These are phyloP conservation scores for Electrona antarctica DNA, from an alignment of 2,113 vertebrate species.

Conservation along the genomic window DNA sequence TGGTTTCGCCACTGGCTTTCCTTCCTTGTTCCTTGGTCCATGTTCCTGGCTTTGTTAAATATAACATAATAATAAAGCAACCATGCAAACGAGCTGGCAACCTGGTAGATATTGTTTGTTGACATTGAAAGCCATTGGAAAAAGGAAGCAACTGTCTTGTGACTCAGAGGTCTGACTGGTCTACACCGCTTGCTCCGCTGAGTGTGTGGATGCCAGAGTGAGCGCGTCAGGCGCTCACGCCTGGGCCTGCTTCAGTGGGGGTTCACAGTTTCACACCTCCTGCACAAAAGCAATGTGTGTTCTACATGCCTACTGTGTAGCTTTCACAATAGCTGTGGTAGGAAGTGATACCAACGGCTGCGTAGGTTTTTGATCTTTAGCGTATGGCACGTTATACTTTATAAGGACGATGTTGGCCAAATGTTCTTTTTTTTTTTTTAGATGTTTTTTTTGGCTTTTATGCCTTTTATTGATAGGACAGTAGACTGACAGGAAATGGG, in stretches of 20 bases:
- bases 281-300: not conserved
- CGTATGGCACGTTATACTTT: too few species aligned
- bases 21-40: conserved; percentile 21
- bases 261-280: not conserved
- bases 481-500: too few species aligned
- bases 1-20: conserved; percentile 41
- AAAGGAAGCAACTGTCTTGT: conserved; percentile 35
- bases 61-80: not conserved
- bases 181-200: not conserved
- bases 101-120: conserved; percentile 35
- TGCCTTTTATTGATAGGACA: too few species aligned
- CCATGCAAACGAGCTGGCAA: not conserved
- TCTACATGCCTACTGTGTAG: not conserved
- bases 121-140: conserved; percentile 39
- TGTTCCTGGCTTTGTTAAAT: conserved; percentile 28
- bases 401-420: too few species aligned
- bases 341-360: too few species aligned
- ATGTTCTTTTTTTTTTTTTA: too few species aligned
- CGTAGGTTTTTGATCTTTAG: too few species aligned
- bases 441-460: too few species aligned
- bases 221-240: conserved; percentile 14
- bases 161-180: conserved; percentile 7
- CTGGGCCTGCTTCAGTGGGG: conserved; percentile 3
- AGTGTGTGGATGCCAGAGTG: conserved; percentile 3
- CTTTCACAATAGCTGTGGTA: not conserved